Evolutionary conservation across 2,797 vertebrate genomes (phyloP).

Genomic region (Percopsis omiscomaycus): DNA sequence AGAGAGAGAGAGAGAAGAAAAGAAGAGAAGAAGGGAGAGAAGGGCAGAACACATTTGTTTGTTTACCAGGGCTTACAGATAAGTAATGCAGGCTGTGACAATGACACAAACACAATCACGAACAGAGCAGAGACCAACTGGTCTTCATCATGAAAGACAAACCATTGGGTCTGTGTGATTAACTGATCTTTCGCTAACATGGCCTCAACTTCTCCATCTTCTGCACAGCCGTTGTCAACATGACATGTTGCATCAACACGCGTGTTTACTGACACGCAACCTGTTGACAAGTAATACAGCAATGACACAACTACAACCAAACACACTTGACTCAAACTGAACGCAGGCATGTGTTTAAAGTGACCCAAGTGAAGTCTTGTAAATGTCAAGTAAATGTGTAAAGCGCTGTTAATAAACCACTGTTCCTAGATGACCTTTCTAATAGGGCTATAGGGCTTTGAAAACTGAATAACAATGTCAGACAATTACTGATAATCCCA

Average conservation of each 20-base stretch:
- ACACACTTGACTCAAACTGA: too few relatives aligned
- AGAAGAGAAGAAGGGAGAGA: slow-evolving; percentile 12
- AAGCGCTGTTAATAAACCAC: slow-evolving; percentile 9
- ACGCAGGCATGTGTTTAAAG: too few relatives aligned
- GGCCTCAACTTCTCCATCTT: too few relatives aligned
- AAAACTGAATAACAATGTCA: slow-evolving; percentile 1
- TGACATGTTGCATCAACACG: too few relatives aligned
- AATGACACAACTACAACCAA: too few relatives aligned
- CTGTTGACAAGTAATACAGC: background rate
- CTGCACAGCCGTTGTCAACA: too few relatives aligned
- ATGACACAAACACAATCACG: slow-evolving; percentile 8
- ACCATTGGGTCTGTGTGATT: background rate
- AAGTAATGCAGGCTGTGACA: slow-evolving; percentile 20
- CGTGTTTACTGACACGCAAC: background rate
- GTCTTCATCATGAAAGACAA: background rate
- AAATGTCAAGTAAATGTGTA: slow-evolving; percentile 30
- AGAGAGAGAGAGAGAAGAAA: background rate
- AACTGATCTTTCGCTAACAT: background rate
- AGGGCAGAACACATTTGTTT: background rate
- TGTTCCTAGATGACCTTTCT: slow-evolving; percentile 36
- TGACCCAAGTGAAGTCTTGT: too few relatives aligned
- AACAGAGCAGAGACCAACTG: background rate
- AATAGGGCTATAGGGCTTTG: slow-evolving; percentile 33
- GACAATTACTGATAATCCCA: too few relatives aligned
- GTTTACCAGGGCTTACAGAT: slow-evolving; percentile 20